Conservation (phyloP, 2,797 vertebrate species). For the Oryzias dopingdopingensis region DNA sequence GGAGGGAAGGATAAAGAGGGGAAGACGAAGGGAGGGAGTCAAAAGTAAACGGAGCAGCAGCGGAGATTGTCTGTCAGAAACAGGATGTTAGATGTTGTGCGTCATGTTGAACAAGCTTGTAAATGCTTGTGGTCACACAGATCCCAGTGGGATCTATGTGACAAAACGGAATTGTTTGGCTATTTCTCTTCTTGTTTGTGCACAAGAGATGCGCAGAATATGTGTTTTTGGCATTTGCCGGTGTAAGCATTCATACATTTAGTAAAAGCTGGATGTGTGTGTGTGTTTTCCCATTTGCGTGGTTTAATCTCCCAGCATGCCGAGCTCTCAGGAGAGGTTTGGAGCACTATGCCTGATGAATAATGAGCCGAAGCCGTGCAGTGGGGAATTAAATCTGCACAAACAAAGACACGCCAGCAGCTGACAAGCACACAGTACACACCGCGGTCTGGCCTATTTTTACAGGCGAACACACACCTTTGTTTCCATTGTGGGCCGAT, state of each 20-base stretch:
- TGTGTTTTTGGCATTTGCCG: not conserved
- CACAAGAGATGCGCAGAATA: not conserved
- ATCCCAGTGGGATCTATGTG: not conserved
- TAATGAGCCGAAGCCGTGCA: slow-evolving; percentile 67
- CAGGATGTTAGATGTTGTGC: slow-evolving; percentile 25
- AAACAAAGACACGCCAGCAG: slow-evolving; percentile 57
- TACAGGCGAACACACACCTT: too few species aligned
- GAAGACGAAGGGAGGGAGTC: not conserved
- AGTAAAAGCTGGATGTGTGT: slow-evolving; percentile 6
- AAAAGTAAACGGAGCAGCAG: not conserved
- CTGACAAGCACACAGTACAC: slow-evolving; percentile 35
- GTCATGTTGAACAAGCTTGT: slow-evolving; percentile 25
- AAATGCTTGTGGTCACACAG: slow-evolving; percentile 12
- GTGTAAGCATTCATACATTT: not conserved
- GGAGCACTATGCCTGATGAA: slow-evolving; percentile 66
- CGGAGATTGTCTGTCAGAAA: slow-evolving; percentile 8
- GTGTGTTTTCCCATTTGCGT: slow-evolving; percentile 48
- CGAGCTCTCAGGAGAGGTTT: slow-evolving; percentile 60
- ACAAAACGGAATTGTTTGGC: not conserved
- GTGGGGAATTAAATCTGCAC: slow-evolving; percentile 67
- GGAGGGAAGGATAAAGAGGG: not conserved
- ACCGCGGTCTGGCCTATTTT: too few species aligned
- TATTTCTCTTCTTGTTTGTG: not conserved
- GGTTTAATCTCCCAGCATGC: slow-evolving; percentile 68
- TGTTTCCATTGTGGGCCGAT: too few species aligned